Evolutionary conservation across 2,888 invertebrate genomes (phyloP).

Genomic region (Drosophila ustulata): DNA sequence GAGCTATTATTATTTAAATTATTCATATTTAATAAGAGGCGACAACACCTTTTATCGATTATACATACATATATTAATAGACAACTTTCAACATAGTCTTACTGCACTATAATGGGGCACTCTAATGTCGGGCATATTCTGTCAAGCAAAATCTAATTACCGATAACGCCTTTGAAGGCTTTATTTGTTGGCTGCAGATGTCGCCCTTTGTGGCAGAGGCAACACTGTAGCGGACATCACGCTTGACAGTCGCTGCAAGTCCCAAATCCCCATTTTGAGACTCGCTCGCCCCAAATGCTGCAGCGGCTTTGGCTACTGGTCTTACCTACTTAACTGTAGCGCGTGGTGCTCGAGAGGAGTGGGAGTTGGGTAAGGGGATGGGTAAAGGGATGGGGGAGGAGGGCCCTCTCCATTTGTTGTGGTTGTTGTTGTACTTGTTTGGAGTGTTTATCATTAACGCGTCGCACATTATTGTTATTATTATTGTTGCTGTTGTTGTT

Average conservation of each 20-base stretch:
- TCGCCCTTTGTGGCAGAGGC: not conserved
- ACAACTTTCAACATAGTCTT: no score
- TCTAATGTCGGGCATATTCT: not conserved
- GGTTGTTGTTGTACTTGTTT: slow-evolving; percentile 56
- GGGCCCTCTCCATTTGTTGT: slow-evolving; percentile 52
- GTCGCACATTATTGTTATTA: slow-evolving; percentile 65
- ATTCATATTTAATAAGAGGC: no score
- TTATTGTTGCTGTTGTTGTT: slow-evolving; percentile 50
- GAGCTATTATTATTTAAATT: no score
- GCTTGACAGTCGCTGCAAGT: slow-evolving; percentile 33
- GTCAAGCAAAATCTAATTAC: not conserved
- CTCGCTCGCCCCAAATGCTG: slow-evolving; percentile 39
- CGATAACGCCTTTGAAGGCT: not conserved
- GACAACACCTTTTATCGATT: no score
- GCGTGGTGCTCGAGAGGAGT: not conserved
- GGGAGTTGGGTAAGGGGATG: not conserved
- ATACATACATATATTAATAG: no score
- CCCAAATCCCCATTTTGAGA: slow-evolving; percentile 44
- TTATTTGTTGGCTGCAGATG: not conserved
- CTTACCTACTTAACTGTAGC: slow-evolving; percentile 59
- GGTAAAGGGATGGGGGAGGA: not conserved
- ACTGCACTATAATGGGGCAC: not conserved
- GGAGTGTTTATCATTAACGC: slow-evolving; percentile 68
- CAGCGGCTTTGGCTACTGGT: slow-evolving; percentile 77
- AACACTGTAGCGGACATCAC: slow-evolving; percentile 13